A percentile compares a stretch with the other conserved stretches of the same genome.
phyloP scores from a whole-genome alignment of 2,888 invertebrate genomes.

The Lathronympha strigana region DNA sequence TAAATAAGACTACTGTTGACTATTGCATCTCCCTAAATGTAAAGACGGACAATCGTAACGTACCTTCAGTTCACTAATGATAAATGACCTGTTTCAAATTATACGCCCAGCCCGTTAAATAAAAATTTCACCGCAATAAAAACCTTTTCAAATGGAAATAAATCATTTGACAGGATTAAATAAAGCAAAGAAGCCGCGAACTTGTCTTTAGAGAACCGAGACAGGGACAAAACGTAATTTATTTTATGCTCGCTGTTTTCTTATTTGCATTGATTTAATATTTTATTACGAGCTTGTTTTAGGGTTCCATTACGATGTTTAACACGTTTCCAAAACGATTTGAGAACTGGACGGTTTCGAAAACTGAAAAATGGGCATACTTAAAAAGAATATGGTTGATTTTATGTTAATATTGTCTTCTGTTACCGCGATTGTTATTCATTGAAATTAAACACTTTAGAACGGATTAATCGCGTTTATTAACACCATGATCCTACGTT shows the following conservation, averaged over 20 bases:
- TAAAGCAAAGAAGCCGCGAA: conserved; percentile 40
- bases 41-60: no score
- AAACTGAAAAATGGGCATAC: no score
- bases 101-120: conserved; percentile 27
- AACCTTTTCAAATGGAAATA: conserved; percentile 41
- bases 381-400: no score
- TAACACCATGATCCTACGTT: no score
- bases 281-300: conserved; percentile 16
- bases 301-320: neutral
- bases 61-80: conserved; percentile 28
- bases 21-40: no score
- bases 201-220: conserved; percentile 39
- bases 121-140: conserved; percentile 39
- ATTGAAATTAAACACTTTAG: no score
- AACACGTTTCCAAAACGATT: neutral
- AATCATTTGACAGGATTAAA: conserved; percentile 43
- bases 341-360: neutral
- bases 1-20: no score
- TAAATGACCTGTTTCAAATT: conserved; percentile 29
- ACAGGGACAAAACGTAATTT: conserved; percentile 29
- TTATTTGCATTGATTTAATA: conserved; percentile 39
- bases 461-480: no score
- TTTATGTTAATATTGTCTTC: no score
- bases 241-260: conserved; percentile 34
- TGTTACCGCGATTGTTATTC: no score